Evolutionary conservation across 2,113 vertebrate genomes (phyloP).

Genomic region (Myiopsitta monachus): DNA sequence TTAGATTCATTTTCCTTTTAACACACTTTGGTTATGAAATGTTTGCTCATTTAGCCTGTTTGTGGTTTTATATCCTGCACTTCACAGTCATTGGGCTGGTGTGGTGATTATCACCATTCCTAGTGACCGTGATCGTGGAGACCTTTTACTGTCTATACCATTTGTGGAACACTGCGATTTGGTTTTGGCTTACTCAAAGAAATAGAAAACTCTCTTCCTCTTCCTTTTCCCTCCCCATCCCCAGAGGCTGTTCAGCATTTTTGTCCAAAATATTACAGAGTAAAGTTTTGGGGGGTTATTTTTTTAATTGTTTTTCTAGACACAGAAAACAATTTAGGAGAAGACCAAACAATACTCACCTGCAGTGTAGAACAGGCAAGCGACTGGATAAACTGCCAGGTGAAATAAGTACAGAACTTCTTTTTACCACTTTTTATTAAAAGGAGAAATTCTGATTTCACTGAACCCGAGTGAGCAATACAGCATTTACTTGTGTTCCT

Average conservation of each 20-base stretch:
- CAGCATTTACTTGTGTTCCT: not conserved
- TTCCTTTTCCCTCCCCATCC: slow-evolving; percentile 33
- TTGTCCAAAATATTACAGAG: slow-evolving; percentile 10
- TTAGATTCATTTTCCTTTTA: slow-evolving; percentile 52
- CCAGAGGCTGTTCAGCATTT: not conserved
- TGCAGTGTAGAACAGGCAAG: not conserved
- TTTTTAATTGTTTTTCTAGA: not conserved
- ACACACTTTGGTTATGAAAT: not conserved
- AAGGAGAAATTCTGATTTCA: not conserved
- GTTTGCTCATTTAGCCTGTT: slow-evolving; percentile 12
- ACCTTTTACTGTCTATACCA: not conserved
- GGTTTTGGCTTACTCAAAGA: slow-evolving; percentile 18
- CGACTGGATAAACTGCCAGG: not conserved
- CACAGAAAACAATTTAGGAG: not conserved
- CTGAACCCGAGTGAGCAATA: not conserved
- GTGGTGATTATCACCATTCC: not conserved
- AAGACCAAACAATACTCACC: not conserved
- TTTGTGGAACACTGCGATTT: not conserved
- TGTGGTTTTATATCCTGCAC: not conserved
- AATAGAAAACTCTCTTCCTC: slow-evolving; percentile 32
- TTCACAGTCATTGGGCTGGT: not conserved
- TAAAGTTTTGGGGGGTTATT: not conserved
- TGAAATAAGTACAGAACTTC: not conserved
- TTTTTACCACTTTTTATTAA: not conserved
- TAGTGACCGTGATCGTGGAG: not conserved